These are phyloP conservation scores for Acrocyrtus sp. DNA, from an alignment of 2,888 invertebrate genomes.

Conservation along the genomic window DNA sequence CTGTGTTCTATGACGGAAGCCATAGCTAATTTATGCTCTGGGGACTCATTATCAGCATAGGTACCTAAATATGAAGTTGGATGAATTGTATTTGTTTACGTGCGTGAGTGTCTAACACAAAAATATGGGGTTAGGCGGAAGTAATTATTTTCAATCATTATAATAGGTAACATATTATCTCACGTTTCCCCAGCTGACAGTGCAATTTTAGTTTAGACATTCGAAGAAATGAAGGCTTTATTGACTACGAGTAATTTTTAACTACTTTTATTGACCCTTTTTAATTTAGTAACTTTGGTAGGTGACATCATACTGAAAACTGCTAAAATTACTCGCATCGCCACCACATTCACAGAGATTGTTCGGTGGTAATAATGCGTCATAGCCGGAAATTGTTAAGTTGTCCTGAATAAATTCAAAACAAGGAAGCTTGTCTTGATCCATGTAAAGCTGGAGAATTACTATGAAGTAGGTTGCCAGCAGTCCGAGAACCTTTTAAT, in stretches of 20 bases:
- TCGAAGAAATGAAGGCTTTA: not conserved
- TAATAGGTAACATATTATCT: not conserved
- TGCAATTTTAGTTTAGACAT: not conserved
- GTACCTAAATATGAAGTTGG: not conserved
- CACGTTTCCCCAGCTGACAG: not conserved
- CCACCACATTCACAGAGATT: too few species aligned
- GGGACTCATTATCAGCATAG: too few species aligned
- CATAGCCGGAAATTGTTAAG: not conserved
- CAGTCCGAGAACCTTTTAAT: constrained; percentile 5
- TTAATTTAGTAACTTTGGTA: not conserved
- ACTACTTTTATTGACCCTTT: not conserved
- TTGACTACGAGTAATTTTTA: not conserved
- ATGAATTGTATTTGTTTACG: not conserved
- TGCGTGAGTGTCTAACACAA: not conserved
- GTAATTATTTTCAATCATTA: not conserved
- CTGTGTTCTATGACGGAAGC: too few species aligned
- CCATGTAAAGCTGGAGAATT: constrained; percentile 20
- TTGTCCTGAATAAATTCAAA: not conserved
- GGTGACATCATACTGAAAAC: not conserved
- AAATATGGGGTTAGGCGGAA: not conserved
- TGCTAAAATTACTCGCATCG: too few species aligned
- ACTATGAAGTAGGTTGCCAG: constrained; percentile 15
- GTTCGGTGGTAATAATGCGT: too few species aligned
- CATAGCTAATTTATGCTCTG: too few species aligned
- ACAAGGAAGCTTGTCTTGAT: constrained; percentile 3